These are phyloP conservation scores for Ciconia maguari DNA, from an alignment of 2,113 vertebrate genomes.

Conservation along the genomic window DNA sequence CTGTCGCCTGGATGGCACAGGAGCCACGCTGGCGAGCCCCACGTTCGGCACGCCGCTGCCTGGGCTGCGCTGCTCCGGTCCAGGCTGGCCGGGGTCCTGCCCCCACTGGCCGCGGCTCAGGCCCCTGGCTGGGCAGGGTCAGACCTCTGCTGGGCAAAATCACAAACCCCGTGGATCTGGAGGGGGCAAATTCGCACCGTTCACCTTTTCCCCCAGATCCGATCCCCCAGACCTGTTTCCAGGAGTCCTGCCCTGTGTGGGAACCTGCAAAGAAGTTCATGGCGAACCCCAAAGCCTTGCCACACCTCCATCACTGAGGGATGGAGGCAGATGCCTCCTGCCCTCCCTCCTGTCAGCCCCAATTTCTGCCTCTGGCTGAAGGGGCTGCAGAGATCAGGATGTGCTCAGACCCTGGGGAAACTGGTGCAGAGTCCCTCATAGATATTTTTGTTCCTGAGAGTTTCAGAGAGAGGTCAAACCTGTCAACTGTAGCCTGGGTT, in stretches of 20 bases:
- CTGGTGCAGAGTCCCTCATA: rapidly evolving
- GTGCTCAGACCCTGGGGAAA: background rate
- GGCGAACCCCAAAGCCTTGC: background rate
- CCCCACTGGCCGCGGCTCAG: background rate
- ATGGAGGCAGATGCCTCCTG: background rate
- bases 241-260: background rate
- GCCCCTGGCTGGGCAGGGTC: background rate
- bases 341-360: background rate
- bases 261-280: background rate
- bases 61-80: background rate
- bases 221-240: background rate
- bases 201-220: background rate
- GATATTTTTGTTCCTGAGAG: background rate
- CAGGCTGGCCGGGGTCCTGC: rapidly evolving
- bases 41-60: rapidly evolving
- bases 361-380: background rate
- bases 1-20: background rate
- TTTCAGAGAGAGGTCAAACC: background rate
- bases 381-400: background rate
- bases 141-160: background rate
- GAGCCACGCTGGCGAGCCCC: rapidly evolving
- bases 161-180: background rate
- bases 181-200: background rate
- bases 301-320: background rate
- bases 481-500: background rate